These are phyloP conservation scores for Dicycla oo DNA, from an alignment of 2,888 invertebrate genomes.

Conservation along the genomic window DNA sequence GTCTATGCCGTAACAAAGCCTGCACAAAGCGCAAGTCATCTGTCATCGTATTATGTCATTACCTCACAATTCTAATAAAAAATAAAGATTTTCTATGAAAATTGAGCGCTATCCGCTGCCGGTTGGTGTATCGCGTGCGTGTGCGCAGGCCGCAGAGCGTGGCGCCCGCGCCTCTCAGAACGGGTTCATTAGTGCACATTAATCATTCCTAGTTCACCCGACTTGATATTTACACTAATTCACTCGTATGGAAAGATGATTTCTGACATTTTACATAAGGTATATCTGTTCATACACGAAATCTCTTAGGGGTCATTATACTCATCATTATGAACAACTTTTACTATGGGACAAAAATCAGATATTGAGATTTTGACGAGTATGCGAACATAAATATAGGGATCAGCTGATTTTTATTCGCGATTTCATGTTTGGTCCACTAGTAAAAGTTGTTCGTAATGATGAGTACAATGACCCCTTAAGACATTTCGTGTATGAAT, in stretches of 20 bases:
- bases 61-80: slow-evolving; percentile 45
- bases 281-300: too few species aligned
- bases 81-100: slow-evolving; percentile 57
- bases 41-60: slow-evolving; percentile 56
- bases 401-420: too few species aligned
- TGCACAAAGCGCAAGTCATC: slow-evolving; percentile 54
- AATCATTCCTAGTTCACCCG: slow-evolving; percentile 65
- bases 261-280: too few species aligned
- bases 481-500: too few species aligned
- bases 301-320: too few species aligned
- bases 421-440: too few species aligned
- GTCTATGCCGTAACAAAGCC: slow-evolving; percentile 22
- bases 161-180: slow-evolving; percentile 59
- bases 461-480: too few species aligned
- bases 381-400: too few species aligned
- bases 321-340: too few species aligned
- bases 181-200: slow-evolving; percentile 72
- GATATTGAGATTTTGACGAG: too few species aligned
- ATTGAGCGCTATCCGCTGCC: slow-evolving; percentile 43
- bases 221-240: slow-evolving; percentile 61
- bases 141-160: slow-evolving; percentile 20
- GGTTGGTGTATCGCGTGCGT: slow-evolving; percentile 43
- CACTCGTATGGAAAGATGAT: slow-evolving; percentile 55
- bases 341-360: too few species aligned
- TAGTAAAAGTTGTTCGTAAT: too few species aligned